phyloP scores from a whole-genome alignment of 1,140 invertebrate genomes.

The Bombus balteatus region DNA sequence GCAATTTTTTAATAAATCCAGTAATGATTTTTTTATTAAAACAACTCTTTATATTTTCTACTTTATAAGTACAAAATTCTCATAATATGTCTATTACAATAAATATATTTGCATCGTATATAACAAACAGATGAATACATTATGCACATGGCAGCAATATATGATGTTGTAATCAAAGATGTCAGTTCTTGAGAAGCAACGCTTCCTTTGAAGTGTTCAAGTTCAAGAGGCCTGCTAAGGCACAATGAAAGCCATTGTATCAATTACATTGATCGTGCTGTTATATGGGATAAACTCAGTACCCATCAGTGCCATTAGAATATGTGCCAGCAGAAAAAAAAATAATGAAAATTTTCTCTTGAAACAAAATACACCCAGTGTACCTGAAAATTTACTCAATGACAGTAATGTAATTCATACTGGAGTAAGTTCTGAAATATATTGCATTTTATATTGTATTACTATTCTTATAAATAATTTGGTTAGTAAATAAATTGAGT shows the following conservation, averaged over 20 bases:
- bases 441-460: neutral
- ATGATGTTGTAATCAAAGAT: constrained; percentile 65
- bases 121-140: constrained; percentile 65
- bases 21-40: neutral
- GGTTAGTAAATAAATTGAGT: neutral
- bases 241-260: constrained; percentile 76
- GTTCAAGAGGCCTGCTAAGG: constrained; percentile 65
- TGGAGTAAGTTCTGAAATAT: constrained; percentile 57
- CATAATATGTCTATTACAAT: neutral
- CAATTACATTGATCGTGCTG: constrained; percentile 61
- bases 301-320: constrained; percentile 69
- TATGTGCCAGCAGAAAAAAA: constrained; percentile 74
- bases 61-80: too few relatives aligned
- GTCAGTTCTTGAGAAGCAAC: constrained; percentile 66
- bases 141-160: constrained; percentile 50
- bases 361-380: constrained; percentile 62
- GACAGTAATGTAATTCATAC: constrained; percentile 65
- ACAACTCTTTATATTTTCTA: neutral
- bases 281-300: constrained; percentile 63
- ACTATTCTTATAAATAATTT: constrained; percentile 17
- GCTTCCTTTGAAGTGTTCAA: constrained; percentile 69
- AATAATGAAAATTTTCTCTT: constrained; percentile 69
- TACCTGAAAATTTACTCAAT: constrained; percentile 65
- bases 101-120: constrained; percentile 28
- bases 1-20: neutral